These are phyloP conservation scores for Penaeus vannamei DNA, from an alignment of 1,140 invertebrate genomes.

Conservation along the genomic window DNA sequence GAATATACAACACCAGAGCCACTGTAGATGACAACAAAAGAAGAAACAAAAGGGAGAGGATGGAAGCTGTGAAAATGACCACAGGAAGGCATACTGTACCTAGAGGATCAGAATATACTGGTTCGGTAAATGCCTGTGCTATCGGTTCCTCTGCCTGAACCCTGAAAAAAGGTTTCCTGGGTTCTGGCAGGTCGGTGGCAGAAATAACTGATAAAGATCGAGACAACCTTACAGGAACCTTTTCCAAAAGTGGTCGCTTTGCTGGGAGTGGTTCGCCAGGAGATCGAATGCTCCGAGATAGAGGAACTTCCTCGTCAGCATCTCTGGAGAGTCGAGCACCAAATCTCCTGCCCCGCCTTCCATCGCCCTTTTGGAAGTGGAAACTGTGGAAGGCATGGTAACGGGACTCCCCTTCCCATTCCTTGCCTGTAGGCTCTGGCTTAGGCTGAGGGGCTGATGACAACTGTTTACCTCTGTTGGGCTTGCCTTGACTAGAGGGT, in stretches of 20 bases:
- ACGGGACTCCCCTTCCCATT: constrained; percentile 68
- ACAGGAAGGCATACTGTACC: constrained; percentile 54
- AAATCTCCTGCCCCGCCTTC: constrained; percentile 61
- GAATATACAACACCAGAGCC: constrained; percentile 52
- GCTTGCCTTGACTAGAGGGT: constrained; percentile 26
- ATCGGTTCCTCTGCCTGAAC: neutral
- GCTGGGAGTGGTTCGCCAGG: neutral
- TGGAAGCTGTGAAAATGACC: constrained; percentile 34
- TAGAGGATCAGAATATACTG: constrained; percentile 42
- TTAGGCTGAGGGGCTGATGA: constrained; percentile 46
- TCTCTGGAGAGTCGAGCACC: constrained; percentile 41
- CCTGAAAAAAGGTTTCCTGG: neutral
- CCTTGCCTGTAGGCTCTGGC: constrained; percentile 63
- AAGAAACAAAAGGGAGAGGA: constrained; percentile 51
- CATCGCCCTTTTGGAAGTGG: constrained; percentile 68
- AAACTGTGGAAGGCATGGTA: constrained; percentile 69
- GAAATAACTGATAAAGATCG: constrained; percentile 61
- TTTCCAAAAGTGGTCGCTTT: constrained; percentile 38
- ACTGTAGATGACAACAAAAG: constrained; percentile 51
- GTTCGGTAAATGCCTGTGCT: constrained; percentile 39
- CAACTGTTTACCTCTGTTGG: constrained; percentile 57
- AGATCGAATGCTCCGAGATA: neutral
- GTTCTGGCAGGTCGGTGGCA: constrained; percentile 36
- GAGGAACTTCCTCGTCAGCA: neutral
- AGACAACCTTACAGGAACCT: constrained; percentile 60